Conservation (phyloP, 2,797 vertebrate species). For the Anableps anableps region DNA sequence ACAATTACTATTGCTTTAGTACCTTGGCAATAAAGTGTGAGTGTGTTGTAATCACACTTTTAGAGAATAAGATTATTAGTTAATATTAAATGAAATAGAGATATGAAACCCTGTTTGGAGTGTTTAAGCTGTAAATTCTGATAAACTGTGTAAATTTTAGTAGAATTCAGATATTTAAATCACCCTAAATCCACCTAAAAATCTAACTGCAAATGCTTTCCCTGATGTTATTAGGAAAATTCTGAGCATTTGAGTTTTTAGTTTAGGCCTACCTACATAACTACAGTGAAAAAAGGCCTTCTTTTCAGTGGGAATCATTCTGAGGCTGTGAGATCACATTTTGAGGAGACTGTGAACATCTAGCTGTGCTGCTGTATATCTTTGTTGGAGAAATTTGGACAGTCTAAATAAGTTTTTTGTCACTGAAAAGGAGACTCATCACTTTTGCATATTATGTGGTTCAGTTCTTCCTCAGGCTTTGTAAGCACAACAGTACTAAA, state of each 20-base stretch:
- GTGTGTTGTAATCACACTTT: not conserved
- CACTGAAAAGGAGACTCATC: constrained; percentile 77
- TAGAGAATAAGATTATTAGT: not conserved
- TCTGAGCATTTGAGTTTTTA: not conserved
- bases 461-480: constrained; percentile 73
- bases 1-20: not conserved
- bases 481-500: constrained; percentile 78
- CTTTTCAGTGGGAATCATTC: constrained; percentile 43
- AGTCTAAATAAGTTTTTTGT: constrained; percentile 77
- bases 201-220: not conserved
- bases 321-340: constrained; percentile 74
- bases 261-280: constrained; percentile 51
- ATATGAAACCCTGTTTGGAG: not conserved
- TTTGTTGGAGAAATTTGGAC: constrained; percentile 78
- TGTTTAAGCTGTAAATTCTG: not conserved
- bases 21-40: not conserved
- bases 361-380: constrained; percentile 57
- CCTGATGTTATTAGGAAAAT: not conserved
- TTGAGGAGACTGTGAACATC: constrained; percentile 69
- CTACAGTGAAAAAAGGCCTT: constrained; percentile 50
- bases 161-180: not conserved
- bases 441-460: constrained; percentile 74
- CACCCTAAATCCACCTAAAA: not conserved
- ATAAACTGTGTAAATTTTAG: not conserved
- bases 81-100: not conserved